These are phyloP conservation scores for Eudasyphora cyanicolor DNA, from an alignment of 2,888 invertebrate species.

Conservation along the genomic window DNA sequence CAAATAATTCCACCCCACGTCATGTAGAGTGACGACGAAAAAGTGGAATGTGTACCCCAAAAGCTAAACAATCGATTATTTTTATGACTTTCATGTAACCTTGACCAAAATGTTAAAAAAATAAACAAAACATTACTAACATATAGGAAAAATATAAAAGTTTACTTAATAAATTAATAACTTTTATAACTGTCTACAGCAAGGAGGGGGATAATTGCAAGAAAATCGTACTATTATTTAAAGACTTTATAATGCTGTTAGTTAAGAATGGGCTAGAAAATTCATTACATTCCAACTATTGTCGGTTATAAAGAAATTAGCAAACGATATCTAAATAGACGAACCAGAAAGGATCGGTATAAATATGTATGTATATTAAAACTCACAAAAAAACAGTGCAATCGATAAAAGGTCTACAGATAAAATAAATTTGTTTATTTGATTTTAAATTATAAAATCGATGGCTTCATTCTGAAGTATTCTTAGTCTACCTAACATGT, in stretches of 20 bases:
- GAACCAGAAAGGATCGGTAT: no score
- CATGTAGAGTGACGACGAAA: not conserved
- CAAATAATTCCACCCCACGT: not conserved
- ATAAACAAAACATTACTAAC: not conserved
- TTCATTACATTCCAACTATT: no score
- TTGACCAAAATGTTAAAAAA: constrained; percentile 30
- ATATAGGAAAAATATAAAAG: not conserved
- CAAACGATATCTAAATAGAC: not conserved
- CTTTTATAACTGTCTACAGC: not conserved
- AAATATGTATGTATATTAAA: no score
- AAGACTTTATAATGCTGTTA: not conserved
- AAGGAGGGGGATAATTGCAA: no score
- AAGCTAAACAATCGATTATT: not conserved
- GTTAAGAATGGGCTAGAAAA: no score
- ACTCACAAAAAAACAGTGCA: no score
- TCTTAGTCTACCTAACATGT: no score
- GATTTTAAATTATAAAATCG: no score
- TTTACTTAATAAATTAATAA: constrained; percentile 19
- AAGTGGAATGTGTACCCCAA: not conserved
- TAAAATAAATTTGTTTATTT: no score
- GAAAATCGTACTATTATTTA: not conserved
- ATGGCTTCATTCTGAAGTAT: no score
- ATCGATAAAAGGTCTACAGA: no score
- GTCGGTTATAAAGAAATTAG: not conserved
- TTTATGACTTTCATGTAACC: constrained; percentile 49